A percentile compares a stretch with the other conserved stretches of the same genome.
Conservation (phyloP, 37 sponge, comb jelly and placozoan species). For the Ianthella basta region DNA sequence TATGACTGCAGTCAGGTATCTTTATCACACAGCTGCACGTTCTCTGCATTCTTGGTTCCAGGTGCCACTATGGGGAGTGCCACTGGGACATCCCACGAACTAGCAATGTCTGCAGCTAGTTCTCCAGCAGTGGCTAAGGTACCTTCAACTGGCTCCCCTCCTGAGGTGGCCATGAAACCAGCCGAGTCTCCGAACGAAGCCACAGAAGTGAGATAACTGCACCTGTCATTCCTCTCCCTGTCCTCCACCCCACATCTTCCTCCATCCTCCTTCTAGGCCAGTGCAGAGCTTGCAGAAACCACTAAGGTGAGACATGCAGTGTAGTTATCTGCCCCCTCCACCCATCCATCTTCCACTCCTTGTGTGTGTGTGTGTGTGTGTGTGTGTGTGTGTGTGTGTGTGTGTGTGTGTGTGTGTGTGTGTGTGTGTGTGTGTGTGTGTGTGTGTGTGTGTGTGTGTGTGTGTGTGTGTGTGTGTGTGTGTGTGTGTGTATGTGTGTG, state of each 20-base stretch:
- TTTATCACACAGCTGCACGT: too few species aligned
- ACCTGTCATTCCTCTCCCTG: too few species aligned
- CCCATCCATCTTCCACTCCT: too few species aligned
- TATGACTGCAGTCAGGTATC: not conserved
- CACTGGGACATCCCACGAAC: not conserved
- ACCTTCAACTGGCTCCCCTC: constrained; percentile 9
- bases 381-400: not conserved
- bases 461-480: too few species aligned
- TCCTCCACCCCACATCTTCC: not conserved
- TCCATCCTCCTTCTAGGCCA: too few species aligned
- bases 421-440: too few species aligned
- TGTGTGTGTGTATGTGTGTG: too few species aligned
- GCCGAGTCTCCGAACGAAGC: not conserved
- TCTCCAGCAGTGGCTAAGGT: not conserved
- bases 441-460: too few species aligned
- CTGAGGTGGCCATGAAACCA: not conserved
- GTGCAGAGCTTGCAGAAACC: not conserved
- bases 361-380: not conserved
- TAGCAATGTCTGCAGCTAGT: not conserved
- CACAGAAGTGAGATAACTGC: too few species aligned
- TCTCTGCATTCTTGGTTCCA: constrained; percentile 72
- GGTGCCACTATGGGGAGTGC: constrained; percentile 49
- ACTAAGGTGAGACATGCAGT: not conserved
- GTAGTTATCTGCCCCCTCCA: not conserved
- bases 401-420: too few species aligned